Evolutionary conservation across 2,113 vertebrate species (phyloP).

Genomic region (Bufo gargarizans): DNA sequence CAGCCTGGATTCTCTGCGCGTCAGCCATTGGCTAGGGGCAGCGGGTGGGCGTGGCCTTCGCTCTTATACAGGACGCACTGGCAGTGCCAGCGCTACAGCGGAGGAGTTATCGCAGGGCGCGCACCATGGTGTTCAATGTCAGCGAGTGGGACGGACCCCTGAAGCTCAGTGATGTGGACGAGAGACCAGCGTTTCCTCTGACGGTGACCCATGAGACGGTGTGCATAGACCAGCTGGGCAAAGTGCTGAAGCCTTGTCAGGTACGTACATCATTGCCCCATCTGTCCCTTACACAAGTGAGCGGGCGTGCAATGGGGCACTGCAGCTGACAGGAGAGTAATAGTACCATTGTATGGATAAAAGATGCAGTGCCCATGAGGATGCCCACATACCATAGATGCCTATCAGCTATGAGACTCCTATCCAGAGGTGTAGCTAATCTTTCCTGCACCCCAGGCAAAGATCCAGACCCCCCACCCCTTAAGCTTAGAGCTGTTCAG

Average conservation of each 20-base stretch:
- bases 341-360: no score
- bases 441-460: no score
- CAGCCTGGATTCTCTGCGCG: neutral
- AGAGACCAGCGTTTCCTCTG: constrained; percentile 76
- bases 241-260: constrained; percentile 92
- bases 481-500: no score
- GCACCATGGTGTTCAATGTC: constrained; percentile 79
- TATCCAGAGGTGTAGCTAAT: no score
- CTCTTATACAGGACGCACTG: neutral
- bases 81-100: neutral
- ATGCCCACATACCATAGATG: no score
- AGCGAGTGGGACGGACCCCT: constrained; percentile 80
- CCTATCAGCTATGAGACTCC: no score
- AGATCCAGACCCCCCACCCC: no score
- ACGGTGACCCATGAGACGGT: constrained; percentile 75
- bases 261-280: constrained; percentile 64
- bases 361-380: no score
- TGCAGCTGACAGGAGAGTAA: neutral
- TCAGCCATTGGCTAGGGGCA: neutral
- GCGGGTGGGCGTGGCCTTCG: neutral
- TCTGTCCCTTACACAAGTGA: neutral
- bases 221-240: constrained; percentile 87
- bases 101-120: neutral
- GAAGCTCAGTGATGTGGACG: constrained; percentile 85
- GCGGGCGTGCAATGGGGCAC: neutral